Percentiles rank a stretch among this genome's conserved stretches.
phyloP scores from a whole-genome alignment of 2,113 vertebrate species.

The Myrmophylax atrothorax region DNA sequence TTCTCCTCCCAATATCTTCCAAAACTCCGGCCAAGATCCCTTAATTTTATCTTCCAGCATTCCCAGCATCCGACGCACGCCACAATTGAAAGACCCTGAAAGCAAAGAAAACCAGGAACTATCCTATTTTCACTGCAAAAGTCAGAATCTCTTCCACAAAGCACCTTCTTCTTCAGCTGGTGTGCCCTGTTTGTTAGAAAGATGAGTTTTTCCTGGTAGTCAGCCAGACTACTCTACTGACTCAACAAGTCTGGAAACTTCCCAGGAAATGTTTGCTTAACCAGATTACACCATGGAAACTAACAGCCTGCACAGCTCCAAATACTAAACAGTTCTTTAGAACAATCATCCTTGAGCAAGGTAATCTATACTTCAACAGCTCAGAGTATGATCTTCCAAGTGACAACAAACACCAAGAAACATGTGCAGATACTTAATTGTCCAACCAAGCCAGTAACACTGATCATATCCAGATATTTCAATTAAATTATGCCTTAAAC shows the following conservation, averaged over 20 bases:
- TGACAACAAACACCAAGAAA: conserved; percentile 3
- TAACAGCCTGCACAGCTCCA: conserved; percentile 53
- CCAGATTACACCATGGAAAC: conserved; percentile 79
- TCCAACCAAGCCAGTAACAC: not conserved
- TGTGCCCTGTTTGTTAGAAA: conserved; percentile 31
- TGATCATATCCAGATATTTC: not conserved
- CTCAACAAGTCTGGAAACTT: conserved; percentile 72
- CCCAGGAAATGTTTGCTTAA: conserved; percentile 78
- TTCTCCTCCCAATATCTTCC: not conserved
- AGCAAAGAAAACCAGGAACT: not conserved
- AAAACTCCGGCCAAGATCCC: not conserved
- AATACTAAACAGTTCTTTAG: conserved; percentile 53
- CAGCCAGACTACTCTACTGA: conserved; percentile 69
- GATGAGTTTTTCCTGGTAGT: conserved; percentile 58
- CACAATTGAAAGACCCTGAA: not conserved
- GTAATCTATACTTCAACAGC: conserved; percentile 11
- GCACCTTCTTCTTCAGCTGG: not conserved
- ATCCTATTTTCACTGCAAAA: not conserved
- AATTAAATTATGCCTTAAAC: not conserved
- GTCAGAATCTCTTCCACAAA: not conserved
- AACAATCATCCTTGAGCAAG: conserved; percentile 57
- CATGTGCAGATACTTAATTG: not conserved
- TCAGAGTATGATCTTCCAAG: conserved; percentile 9
- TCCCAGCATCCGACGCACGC: not conserved
- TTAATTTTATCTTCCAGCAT: not conserved